A percentile compares a stretch with the other conserved stretches of the same genome.
Conservation (phyloP, 2,888 invertebrate species). For the Trypoxylon attenuatum region DNA sequence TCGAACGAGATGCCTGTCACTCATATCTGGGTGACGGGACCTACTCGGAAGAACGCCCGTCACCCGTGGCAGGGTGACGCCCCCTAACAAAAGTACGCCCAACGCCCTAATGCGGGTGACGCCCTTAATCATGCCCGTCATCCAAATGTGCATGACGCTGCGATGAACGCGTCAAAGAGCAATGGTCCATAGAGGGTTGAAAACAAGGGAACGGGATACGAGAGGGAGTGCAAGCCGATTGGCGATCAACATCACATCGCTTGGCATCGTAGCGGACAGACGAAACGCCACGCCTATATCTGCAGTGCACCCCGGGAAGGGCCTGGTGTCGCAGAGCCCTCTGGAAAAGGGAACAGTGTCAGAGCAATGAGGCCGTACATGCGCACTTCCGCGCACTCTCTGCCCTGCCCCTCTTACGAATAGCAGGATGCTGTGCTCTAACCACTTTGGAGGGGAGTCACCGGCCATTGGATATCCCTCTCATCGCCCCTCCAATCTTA, state of each 20-base stretch:
- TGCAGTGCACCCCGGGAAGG: slow-evolving; percentile 52
- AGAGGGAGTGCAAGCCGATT: neutral
- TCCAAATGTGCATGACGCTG: too few relatives aligned
- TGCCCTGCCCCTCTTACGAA: slow-evolving; percentile 46
- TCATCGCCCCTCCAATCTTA: slow-evolving; percentile 65
- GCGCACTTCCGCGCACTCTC: slow-evolving; percentile 49
- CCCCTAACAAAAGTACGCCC: too few relatives aligned
- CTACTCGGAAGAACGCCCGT: too few relatives aligned
- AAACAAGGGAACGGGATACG: neutral
- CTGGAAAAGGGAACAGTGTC: slow-evolving; percentile 57
- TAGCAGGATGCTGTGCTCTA: slow-evolving; percentile 58
- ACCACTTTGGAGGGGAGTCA: slow-evolving; percentile 35
- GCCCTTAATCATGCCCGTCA: too few relatives aligned
- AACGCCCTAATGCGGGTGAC: too few relatives aligned
- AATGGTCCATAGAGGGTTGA: neutral
- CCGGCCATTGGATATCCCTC: slow-evolving; percentile 54
- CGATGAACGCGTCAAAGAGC: neutral
- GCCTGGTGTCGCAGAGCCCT: slow-evolving; percentile 32
- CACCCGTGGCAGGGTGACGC: too few relatives aligned
- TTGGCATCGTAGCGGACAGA: slow-evolving; percentile 14
- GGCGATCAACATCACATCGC: too few relatives aligned
- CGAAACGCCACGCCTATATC: slow-evolving; percentile 55
- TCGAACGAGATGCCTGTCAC: too few relatives aligned
- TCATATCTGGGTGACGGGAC: too few relatives aligned
- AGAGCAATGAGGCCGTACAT: slow-evolving; percentile 52